A percentile compares a stretch with the other conserved stretches of the same genome.
These are phyloP conservation scores for Ectemnius lituratus DNA, from an alignment of 2,888 invertebrate species.

Conservation along the genomic window DNA sequence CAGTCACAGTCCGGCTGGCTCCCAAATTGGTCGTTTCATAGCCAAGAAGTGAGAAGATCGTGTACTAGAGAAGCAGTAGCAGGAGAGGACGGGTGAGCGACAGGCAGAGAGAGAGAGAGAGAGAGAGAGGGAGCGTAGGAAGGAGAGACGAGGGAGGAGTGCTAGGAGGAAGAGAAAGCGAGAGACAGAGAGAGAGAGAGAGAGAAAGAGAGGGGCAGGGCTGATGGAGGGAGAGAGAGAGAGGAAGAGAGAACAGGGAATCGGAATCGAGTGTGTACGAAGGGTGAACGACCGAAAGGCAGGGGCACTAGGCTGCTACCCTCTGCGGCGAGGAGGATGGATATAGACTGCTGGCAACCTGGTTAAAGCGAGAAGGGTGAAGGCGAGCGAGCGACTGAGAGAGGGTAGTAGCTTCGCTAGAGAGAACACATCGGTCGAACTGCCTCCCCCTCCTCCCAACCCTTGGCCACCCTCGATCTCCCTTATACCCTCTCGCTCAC, in stretches of 20 bases:
- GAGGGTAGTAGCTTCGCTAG: conserved; percentile 46
- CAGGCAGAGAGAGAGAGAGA: neutral
- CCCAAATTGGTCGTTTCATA: conserved; percentile 52
- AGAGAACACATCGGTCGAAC: conserved; percentile 52
- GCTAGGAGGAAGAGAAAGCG: neutral
- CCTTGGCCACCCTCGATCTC: conserved; percentile 6
- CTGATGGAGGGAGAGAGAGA: conserved; percentile 13
- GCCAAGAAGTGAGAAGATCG: conserved; percentile 3
- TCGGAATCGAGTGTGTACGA: conserved; percentile 63
- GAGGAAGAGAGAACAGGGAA: conserved; percentile 50
- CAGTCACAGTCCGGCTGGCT: conserved; percentile 47
- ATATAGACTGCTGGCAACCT: conserved; percentile 28
- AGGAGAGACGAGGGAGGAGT: neutral
- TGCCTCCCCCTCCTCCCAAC: conserved; percentile 23
- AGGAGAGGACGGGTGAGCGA: neutral
- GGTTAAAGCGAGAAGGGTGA: conserved; percentile 35
- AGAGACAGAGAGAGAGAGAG: neutral
- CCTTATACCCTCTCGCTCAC: conserved; percentile 35
- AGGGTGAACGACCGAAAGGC: conserved; percentile 76
- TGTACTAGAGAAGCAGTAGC: neutral
- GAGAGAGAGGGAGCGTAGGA: neutral
- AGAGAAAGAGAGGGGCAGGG: neutral
- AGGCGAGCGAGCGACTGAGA: conserved; percentile 31
- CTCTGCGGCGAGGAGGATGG: conserved; percentile 66
- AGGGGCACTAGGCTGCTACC: conserved; percentile 78